A percentile compares a stretch with the other conserved stretches of the same genome.
Evolutionary conservation across 2,888 invertebrate genomes (phyloP).

Genomic region (Caenorhabditis panamensis): DNA sequence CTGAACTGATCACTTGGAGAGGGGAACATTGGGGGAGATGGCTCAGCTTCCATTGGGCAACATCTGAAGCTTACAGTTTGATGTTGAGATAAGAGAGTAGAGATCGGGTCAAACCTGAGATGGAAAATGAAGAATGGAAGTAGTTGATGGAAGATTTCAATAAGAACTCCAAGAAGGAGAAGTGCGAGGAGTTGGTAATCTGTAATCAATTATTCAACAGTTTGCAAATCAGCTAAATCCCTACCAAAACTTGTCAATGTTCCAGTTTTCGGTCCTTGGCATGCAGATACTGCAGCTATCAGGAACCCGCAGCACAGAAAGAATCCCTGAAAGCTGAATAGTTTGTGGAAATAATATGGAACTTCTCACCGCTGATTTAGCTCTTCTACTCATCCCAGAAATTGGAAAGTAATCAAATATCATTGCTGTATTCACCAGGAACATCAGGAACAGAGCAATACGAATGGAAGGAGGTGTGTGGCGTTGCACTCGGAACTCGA

Average conservation of each 20-base stretch:
- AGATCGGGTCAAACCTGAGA: slow-evolving; percentile 1
- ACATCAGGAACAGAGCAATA: slow-evolving; percentile 24
- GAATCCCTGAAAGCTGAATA: slow-evolving; percentile 36
- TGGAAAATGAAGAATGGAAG: slow-evolving; percentile 50
- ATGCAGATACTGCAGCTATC: slow-evolving; percentile 11
- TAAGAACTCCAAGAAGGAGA: slow-evolving; percentile 23
- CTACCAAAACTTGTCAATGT: slow-evolving; percentile 31
- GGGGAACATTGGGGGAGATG: slow-evolving; percentile 60
- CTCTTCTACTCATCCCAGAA: slow-evolving; percentile 20
- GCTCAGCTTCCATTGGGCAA: slow-evolving; percentile 64
- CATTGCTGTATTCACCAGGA: slow-evolving; percentile 31
- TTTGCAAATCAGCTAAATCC: not conserved
- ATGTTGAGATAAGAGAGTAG: not conserved
- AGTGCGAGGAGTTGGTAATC: slow-evolving; percentile 48
- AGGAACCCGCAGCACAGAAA: slow-evolving; percentile 28
- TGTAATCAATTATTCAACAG: slow-evolving; percentile 1
- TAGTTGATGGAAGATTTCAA: slow-evolving; percentile 46
- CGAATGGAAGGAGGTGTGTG: slow-evolving; percentile 4
- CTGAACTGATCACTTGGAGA: slow-evolving; percentile 66
- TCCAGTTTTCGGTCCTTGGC: slow-evolving; percentile 30
- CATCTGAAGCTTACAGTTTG: slow-evolving; percentile 42
- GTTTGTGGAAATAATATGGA: no score
- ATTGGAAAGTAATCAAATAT: slow-evolving; percentile 51
- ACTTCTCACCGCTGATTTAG: slow-evolving; percentile 10
- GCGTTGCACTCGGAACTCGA: slow-evolving; percentile 45